phyloP scores from a whole-genome alignment of 2,113 vertebrate species.

The Formicarius rufipectus region DNA sequence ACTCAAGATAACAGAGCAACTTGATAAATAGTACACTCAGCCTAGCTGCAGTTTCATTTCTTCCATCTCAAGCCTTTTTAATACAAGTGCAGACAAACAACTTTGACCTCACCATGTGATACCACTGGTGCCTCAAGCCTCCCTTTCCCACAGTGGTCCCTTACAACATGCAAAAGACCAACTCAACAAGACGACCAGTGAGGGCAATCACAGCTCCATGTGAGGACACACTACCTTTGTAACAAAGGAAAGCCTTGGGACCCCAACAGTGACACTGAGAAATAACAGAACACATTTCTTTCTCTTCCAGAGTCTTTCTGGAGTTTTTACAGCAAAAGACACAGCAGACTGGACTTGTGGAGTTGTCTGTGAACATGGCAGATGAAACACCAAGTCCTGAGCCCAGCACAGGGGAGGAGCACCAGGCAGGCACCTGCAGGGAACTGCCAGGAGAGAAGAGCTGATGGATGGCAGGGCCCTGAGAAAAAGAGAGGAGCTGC shows the following conservation, averaged over 20 bases:
- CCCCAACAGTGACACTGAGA: not conserved
- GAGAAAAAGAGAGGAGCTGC: not conserved
- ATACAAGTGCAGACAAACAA: not conserved
- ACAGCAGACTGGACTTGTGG: not conserved
- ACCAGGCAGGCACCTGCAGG: fast-evolving
- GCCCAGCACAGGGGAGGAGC: fast-evolving
- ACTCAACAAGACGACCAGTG: not conserved
- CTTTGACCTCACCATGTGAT: not conserved
- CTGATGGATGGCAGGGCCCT: not conserved
- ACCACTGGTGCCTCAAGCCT: not conserved
- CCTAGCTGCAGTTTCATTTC: not conserved
- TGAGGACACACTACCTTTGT: not conserved
- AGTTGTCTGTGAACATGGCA: not conserved
- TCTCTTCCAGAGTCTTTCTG: not conserved
- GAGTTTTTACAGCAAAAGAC: not conserved
- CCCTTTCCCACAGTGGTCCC: fast-evolving
- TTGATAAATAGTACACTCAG: not conserved
- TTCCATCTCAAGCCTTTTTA: not conserved
- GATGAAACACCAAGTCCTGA: not conserved
- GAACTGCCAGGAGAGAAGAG: not conserved
- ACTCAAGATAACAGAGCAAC: not conserved
- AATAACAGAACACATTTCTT: not conserved
- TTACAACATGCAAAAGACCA: not conserved
- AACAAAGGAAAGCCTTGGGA: not conserved
- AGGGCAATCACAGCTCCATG: not conserved